A percentile compares a stretch with the other conserved stretches of the same genome.
These are phyloP conservation scores for Scaptomyza reducta DNA, from an alignment of 2,888 invertebrate genomes.

Conservation along the genomic window DNA sequence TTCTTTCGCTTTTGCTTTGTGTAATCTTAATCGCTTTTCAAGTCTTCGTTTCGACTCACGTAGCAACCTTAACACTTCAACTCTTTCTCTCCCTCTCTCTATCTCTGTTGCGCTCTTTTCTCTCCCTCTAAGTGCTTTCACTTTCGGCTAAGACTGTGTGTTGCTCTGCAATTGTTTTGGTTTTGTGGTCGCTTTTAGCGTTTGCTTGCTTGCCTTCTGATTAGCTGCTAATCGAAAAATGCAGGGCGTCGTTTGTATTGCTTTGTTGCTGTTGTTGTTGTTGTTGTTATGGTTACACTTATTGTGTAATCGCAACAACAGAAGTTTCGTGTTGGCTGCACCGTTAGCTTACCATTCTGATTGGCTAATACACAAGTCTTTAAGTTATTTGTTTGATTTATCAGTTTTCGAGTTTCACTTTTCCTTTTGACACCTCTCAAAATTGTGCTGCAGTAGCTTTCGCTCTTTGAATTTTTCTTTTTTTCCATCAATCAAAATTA, in stretches of 20 bases:
- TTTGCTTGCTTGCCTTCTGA: constrained; percentile 50
- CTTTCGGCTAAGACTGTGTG: constrained; percentile 65
- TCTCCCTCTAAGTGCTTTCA: constrained; percentile 68
- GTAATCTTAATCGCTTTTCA: constrained; percentile 54
- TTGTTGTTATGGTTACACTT: constrained; percentile 28
- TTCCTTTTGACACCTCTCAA: constrained; percentile 67
- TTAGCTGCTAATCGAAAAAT: constrained; percentile 55
- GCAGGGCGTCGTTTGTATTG: constrained; percentile 33
- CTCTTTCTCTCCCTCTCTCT: constrained; percentile 23
- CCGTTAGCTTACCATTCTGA: constrained; percentile 41
- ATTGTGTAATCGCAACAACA: constrained; percentile 44
- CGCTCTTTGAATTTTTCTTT: constrained; percentile 51
- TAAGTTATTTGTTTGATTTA: constrained; percentile 39
- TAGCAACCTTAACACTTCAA: constrained; percentile 51
- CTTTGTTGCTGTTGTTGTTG: constrained; percentile 16
- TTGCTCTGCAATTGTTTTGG: constrained; percentile 64
- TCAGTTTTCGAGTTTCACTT: constrained; percentile 61
- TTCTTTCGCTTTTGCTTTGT: constrained; percentile 40
- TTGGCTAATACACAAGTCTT: constrained; percentile 32
- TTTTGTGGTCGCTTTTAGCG: constrained; percentile 50
- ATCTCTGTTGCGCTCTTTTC: constrained; percentile 11
- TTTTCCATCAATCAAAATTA: constrained; percentile 72
- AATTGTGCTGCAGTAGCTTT: constrained; percentile 57
- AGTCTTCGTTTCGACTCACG: constrained; percentile 40
- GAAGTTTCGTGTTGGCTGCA: not conserved